A percentile compares a stretch with the other conserved stretches of the same genome.
Conservation (phyloP, 2,113 vertebrate species). For the Dendropsophus ebraccatus region DNA sequence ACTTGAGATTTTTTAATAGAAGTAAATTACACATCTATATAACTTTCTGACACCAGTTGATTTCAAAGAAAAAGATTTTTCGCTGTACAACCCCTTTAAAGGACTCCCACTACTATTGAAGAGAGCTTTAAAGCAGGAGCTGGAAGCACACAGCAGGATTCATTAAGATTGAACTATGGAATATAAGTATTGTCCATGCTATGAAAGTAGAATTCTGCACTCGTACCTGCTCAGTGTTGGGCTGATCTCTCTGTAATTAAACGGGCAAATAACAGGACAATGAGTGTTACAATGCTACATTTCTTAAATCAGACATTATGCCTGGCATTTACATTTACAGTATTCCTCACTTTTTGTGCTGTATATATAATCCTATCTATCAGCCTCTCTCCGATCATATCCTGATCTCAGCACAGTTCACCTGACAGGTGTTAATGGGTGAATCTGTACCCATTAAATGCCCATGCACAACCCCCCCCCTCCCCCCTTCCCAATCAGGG, state of each 20-base stretch:
- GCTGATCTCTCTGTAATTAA: constrained; percentile 82
- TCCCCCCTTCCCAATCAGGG: background rate
- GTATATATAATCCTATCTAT: too few relatives aligned
- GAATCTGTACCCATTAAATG: background rate
- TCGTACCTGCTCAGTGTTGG: constrained; percentile 80
- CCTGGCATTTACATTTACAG: background rate
- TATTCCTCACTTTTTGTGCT: background rate
- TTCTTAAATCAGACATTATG: background rate
- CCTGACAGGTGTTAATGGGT: background rate
- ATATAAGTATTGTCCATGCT: constrained; percentile 38
- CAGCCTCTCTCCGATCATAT: too few relatives aligned
- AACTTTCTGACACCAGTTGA: too few relatives aligned
- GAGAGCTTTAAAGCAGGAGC: constrained; percentile 50
- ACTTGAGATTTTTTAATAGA: too few relatives aligned
- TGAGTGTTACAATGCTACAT: constrained; percentile 45
- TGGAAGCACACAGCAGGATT: constrained; percentile 47
- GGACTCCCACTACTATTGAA: background rate
- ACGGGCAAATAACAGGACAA: constrained; percentile 64
- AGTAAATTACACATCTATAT: too few relatives aligned
- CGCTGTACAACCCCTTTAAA: too few relatives aligned
- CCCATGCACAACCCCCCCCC: background rate
- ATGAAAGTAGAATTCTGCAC: constrained; percentile 69
- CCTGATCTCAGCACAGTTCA: too few relatives aligned
- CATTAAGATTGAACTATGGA: constrained; percentile 11
- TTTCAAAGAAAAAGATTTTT: too few relatives aligned